Evolutionary conservation across 1,140 invertebrate genomes (phyloP).

Genomic region (Theocolax elegans): DNA sequence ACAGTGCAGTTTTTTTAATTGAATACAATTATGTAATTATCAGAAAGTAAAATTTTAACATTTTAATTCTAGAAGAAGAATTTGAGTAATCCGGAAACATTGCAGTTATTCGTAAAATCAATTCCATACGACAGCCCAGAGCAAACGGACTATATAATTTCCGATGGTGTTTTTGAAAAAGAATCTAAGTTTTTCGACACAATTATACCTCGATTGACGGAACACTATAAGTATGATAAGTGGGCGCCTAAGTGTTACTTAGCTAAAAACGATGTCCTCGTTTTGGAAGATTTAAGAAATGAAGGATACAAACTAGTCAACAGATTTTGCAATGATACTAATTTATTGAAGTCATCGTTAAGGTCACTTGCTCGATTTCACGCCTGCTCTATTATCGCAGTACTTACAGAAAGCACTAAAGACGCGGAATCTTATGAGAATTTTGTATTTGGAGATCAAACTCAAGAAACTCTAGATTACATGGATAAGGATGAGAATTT

Average conservation of each 20-base stretch:
- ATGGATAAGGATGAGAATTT: not conserved
- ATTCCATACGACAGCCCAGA: constrained; percentile 58
- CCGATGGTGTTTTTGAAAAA: constrained; percentile 66
- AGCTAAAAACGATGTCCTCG: not conserved
- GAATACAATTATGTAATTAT: not conserved
- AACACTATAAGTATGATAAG: constrained; percentile 27
- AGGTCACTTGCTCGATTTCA: not conserved
- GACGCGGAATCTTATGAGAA: not conserved
- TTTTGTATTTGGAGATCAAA: not conserved
- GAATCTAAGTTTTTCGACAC: constrained; percentile 63
- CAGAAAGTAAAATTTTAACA: not conserved
- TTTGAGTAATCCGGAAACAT: not conserved
- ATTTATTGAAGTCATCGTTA: not conserved
- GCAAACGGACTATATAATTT: constrained; percentile 62
- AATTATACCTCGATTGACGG: constrained; percentile 59
- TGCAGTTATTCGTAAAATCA: constrained; percentile 63
- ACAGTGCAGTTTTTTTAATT: not conserved
- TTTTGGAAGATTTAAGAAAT: constrained; percentile 2
- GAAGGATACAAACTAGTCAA: not conserved
- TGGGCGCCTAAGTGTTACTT: constrained; percentile 10
- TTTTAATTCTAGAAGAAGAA: not conserved
- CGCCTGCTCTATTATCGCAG: not conserved
- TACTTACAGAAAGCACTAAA: not conserved
- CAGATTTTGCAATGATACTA: not conserved
- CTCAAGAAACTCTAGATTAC: not conserved